phyloP scores from a whole-genome alignment of 1,140 invertebrate genomes.

The Pachyrhynchus sulphureomaculatus region DNA sequence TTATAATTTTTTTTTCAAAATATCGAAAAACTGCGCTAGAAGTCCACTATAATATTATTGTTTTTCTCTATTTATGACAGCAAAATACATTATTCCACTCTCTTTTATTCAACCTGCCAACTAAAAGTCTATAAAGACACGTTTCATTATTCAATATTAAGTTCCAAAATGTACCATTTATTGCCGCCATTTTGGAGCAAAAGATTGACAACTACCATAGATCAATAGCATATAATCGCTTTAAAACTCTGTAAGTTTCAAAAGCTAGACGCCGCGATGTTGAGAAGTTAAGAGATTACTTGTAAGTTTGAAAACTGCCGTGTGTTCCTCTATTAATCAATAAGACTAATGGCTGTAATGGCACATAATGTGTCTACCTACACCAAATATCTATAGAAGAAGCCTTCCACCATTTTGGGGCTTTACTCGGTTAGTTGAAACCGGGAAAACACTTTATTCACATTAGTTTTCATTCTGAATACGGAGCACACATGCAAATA shows the following conservation, averaged over 20 bases:
- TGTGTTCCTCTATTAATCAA: slow-evolving; percentile 16
- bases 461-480: not conserved
- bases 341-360: slow-evolving; percentile 21
- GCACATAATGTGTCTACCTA: slow-evolving; percentile 6
- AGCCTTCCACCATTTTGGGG: not conserved
- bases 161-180: too few species aligned
- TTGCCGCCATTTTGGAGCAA: too few species aligned
- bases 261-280: not conserved
- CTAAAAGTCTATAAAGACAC: too few species aligned
- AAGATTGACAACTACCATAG: too few species aligned
- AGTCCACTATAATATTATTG: too few species aligned
- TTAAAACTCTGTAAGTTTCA: not conserved
- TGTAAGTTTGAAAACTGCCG: slow-evolving; percentile 7
- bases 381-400: not conserved
- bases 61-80: too few species aligned
- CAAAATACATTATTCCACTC: too few species aligned
- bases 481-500: not conserved
- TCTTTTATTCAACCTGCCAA: too few species aligned
- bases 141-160: too few species aligned
- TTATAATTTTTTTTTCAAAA: too few species aligned
- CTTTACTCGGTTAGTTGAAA: not conserved
- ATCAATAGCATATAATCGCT: too few species aligned
- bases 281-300: not conserved
- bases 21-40: too few species aligned
- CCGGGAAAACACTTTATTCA: not conserved